phyloP scores from a whole-genome alignment of 1,140 invertebrate species.

The Zaprionus capensis region DNA sequence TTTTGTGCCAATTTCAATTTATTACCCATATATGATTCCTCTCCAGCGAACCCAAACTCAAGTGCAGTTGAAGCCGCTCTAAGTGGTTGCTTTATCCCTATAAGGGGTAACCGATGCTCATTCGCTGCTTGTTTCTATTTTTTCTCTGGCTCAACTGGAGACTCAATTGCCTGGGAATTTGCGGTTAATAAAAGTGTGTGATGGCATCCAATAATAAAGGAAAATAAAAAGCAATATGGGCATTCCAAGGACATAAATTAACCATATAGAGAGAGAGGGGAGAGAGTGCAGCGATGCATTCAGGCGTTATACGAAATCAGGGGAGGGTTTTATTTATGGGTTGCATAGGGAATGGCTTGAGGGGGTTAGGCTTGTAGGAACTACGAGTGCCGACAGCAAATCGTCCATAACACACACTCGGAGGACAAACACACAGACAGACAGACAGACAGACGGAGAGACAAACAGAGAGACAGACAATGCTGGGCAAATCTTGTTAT shows the following conservation, averaged over 20 bases:
- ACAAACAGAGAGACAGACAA: constrained; percentile 21
- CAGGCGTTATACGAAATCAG: constrained; percentile 67
- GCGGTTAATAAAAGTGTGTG: constrained; percentile 56
- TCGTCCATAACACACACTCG: constrained; percentile 44
- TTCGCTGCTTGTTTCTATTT: constrained; percentile 11
- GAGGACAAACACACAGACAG: constrained; percentile 60
- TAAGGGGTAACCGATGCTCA: constrained; percentile 18
- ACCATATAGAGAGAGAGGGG: constrained; percentile 27
- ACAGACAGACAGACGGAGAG: constrained; percentile 11
- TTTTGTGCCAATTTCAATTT: constrained; percentile 15
- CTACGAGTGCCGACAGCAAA: constrained; percentile 30
- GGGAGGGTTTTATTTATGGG: constrained; percentile 27
- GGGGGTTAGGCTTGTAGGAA: not conserved
- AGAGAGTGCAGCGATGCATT: constrained; percentile 51
- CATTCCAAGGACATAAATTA: constrained; percentile 64
- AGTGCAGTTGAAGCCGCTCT: constrained; percentile 13
- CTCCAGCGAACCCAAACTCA: not conserved
- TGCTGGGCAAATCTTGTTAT: constrained; percentile 71
- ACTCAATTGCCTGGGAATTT: constrained; percentile 72
- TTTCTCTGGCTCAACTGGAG: constrained; percentile 13
- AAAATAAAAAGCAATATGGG: constrained; percentile 33
- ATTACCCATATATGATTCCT: constrained; percentile 24
- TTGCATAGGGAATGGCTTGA: constrained; percentile 28
- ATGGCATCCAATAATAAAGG: constrained; percentile 36
- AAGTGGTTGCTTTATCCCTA: constrained; percentile 7